Base-by-base conservation (phyloP, 2,888 invertebrate genomes). In the Merodon equestris region DNA sequence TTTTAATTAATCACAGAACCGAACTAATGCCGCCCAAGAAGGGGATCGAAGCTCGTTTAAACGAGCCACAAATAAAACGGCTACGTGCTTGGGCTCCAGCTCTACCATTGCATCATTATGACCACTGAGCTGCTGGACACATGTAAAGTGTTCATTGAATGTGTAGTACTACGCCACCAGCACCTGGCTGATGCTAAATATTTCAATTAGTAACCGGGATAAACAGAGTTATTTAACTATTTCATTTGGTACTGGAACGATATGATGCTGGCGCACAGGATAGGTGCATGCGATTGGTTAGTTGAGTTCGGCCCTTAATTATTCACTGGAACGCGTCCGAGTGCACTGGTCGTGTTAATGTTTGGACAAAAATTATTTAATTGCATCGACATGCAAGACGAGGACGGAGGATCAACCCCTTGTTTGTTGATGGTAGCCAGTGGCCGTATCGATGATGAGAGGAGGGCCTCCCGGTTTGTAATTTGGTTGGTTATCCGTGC, bases 141-240 rank as follows among this genome's bases (percentile, higher is more conserved):
- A 38, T 60, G 58, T 54, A 60, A 48, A 58, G 18, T 68, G 61
- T 56, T 56, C 45, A 18, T 44, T 56, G 54, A 27, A 44, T 19
- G 27, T 45, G 34, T n/a, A n/a, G n/a, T 27, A 27, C 53, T 44
- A 27, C 40, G 64, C 47, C 27, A 27, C 47, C 13, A 42, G 36
- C 13, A 36, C 13, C 14, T 18, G 47, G 47, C 18, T n/a, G 54
- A 60, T 48, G 54, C 68, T 68, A 48, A 74, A 68, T 68, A 57
- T 51, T 68, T 74, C 74, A 74, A 74, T 68, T 74, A 61, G 68
- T 50, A 74, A 74, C 56, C 67, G 50, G 61, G 74, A 48, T 67
- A 61, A 74, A 74, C 54, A 45, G 56, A 60, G 61, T 61, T 68
- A 68, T 68, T 74, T 68, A 74, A 61, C 74, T 56, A 68, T 74